Evolutionary conservation across 2,113 vertebrate genomes (phyloP), one percentile per base, ranked within the genome.

Genomic region (Hippolais icterina): DNA sequence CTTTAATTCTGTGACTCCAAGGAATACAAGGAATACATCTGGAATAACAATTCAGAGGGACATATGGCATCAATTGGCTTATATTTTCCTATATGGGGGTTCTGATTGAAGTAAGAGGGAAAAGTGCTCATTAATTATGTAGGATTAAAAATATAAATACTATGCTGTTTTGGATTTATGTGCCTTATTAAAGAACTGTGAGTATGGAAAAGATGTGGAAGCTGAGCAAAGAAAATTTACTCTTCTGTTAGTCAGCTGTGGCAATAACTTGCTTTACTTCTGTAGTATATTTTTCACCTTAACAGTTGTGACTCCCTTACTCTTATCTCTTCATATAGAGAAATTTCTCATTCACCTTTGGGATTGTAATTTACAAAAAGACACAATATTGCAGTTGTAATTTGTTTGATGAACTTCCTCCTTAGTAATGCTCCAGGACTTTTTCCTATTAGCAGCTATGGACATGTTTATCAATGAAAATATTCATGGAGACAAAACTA

Each of bases 1-100:
- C 78, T 93, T 96, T 54, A 87, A 18, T 95, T 95, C 77, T 94
- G 8, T 77, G 46, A 70, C 92, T 97, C 93, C 83, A 87, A 96
- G 94, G 92, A 96, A 66, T 96, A 95, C 87, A 96, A 94, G 87
- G 85, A 96, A 63, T 96, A 95, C 96, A 97, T 97, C 97, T 97
- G 97, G 92, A 95, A 96, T 94, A 96, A 93, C 94, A 93, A 94
- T 97, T 91, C 80, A 37, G 71, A 63, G 33, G 35, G 90, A 93
- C 97, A 97, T 97, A 93, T 97, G 97, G 96, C 94, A 97, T 97
- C 95, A 97, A 97, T 97, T 96, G 96, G 37, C 93, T 94, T 92
- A 52, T 68, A 92, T 96, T 96, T 95, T 96, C 81, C 61, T 95
- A 47, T 93, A 93, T 91, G 61, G 42, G 42, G 52, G n/a, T 87